phyloP scores from a whole-genome alignment of 2,113 vertebrate species.

The Phylloscopus trochilus region DNA sequence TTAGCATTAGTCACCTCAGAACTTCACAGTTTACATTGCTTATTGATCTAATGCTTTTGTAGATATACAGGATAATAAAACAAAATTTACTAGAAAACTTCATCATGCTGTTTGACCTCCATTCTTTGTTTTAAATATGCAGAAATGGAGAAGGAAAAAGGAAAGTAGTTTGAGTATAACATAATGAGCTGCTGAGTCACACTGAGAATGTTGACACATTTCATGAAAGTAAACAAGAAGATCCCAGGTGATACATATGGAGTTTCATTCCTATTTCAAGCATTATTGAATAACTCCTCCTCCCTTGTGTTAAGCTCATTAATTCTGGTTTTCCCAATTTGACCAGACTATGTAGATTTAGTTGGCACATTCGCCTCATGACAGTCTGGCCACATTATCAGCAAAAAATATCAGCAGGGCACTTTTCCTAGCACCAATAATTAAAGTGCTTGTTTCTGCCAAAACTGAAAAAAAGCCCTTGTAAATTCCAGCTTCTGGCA shows the following conservation, averaged over 20 bases:
- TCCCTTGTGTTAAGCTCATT: background rate
- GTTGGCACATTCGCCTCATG: background rate
- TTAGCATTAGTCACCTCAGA: background rate
- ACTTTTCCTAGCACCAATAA: constrained; percentile 26
- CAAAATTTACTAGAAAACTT: background rate
- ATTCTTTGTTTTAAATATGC: background rate
- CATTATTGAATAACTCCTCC: background rate
- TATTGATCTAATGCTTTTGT: background rate
- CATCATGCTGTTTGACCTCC: background rate
- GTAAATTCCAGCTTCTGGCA: constrained; percentile 59
- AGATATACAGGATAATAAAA: background rate
- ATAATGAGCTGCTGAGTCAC: background rate
- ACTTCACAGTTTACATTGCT: background rate
- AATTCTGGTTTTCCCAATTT: background rate
- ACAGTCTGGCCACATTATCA: constrained; percentile 26
- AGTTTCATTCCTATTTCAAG: background rate
- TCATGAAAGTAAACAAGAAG: background rate
- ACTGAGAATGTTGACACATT: background rate
- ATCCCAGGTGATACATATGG: background rate
- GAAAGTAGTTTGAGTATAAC: background rate
- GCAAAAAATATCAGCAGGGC: constrained; percentile 30
- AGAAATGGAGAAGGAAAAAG: background rate
- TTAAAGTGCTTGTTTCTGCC: constrained; percentile 28
- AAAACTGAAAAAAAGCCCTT: background rate
- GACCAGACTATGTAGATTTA: background rate